Evolutionary conservation across 2,113 vertebrate species (phyloP), one percentile per base, ranked within the genome.

Genomic region (Diadophis punctatus): DNA sequence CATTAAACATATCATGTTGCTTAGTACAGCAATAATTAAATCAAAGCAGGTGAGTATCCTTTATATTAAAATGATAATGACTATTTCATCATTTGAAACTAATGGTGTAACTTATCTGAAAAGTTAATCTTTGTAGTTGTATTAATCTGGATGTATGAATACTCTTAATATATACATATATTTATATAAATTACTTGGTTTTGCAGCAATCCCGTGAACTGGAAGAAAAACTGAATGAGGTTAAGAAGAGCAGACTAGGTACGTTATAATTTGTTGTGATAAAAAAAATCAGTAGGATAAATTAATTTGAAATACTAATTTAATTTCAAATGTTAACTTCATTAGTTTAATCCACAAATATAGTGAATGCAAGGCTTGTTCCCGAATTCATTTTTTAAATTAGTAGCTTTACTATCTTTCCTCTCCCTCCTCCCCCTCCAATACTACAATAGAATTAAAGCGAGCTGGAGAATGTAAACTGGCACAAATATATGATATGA

Each of bases 241-340:
- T 98, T 60, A 97, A 80, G 95, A 97, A 22, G 93, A 95, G 94
- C 87, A 97, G 97, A 96, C 11, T 96, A 0, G 51, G 98, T 98
- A 97, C 96, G 95, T 96, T 93, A 95, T 34, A 25, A 89, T 56
- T 43, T 0, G 6, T 48, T 43, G 34, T 63, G n/a, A 48, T 93
- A 80, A 12, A 68, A 0, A n/a, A 14, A 14, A 91, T 52, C 23
- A 12, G 6, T 90, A 27, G 39, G 2, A 43, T 14, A 80, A 80
- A 80, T 80, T 80, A 80, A 43, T 43, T 80, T 80, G 34, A 80
- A 80, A 80, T 8, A 80, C 12, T 27, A 86, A 48, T 48, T 88
- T 53, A 39, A 56, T 60, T 89, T 89, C 58, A 25, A 46, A 43
- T 60, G 53, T 89, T 55, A 56, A 80, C 20, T 43, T 80, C 34